Base-by-base conservation (phyloP, 92 coral and sea anemone genomes). In the Porites lobata region DNA sequence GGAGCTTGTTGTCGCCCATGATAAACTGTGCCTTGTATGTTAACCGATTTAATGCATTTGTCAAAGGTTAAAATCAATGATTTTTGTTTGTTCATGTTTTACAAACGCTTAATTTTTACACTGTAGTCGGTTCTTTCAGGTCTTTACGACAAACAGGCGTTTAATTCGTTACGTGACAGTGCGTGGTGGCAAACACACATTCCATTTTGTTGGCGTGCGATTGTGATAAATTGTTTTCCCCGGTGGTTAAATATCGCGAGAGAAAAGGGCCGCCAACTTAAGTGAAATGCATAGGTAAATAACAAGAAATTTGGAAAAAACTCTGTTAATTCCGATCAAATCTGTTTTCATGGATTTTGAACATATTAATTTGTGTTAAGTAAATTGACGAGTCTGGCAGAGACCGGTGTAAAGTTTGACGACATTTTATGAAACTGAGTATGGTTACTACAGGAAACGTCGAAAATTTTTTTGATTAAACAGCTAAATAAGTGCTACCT, bases 151-250 rank as follows among this genome's bases (percentile, higher is more conserved):
- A 14, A n/a, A 5, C 12, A 2, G 47, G 75, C 58, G 62, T n/a
- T 50, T 32, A 3, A 17, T 12, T 14, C 58, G 69, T 81, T 81
- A 81, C 86, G 86, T 81, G 77, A 81, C 70, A 9, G 8, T 24
- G 56, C 65, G 67, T 29, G 68, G 76, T 20, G 86, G 29, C 43
- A 72, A 22, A 38, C 20, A 50, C 43, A 43, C 78, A 82, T 82
- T 70, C 85, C 86, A 82, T 69, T 82, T 82, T 10, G 78, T 72
- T 82, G 56, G 78, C 86, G 78, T 82, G 61, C 86, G 3, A n/a
- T 57, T 74, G 11, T 14, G 59, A 9, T 69, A 58, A 56, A 82
- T 66, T 71, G 71, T 82, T 70, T 24, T 29, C 57, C 86, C 54
- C 50, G 58, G 3, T 22, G 13, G 77, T 69, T 20, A 58, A 38